These are phyloP conservation scores for Acinonyx jubatus DNA, from an alignment of 2,113 vertebrate genomes.

Conservation along the genomic window DNA sequence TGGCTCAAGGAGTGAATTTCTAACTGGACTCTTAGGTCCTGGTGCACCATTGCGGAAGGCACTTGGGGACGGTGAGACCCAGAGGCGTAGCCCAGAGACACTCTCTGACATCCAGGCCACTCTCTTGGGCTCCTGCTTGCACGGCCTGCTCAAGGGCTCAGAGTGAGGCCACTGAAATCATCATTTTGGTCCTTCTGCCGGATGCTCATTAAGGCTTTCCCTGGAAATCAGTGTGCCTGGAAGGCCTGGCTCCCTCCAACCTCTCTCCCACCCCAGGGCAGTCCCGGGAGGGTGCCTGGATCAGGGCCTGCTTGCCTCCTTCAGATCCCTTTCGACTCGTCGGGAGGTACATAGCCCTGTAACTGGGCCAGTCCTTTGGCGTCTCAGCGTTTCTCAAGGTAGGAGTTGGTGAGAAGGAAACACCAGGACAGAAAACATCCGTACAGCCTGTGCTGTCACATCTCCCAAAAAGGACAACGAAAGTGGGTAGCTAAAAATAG, in stretches of 20 bases:
- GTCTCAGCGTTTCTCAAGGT: neutral
- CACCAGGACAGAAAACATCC: neutral
- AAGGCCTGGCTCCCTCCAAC: neutral
- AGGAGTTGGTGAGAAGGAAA: neutral
- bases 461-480: conserved; percentile 10
- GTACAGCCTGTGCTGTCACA: neutral
- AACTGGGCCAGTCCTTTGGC: neutral
- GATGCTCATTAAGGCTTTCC: neutral
- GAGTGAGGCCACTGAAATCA: neutral
- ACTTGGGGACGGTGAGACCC: neutral
- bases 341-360: neutral
- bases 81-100: neutral
- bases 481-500: neutral
- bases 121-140: accelerated
- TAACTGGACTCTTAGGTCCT: neutral
- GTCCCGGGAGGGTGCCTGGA: neutral
- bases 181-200: neutral
- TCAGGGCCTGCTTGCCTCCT: neutral
- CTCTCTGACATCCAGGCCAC: neutral
- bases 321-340: neutral
- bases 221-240: neutral
- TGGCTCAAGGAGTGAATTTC: conserved; percentile 20
- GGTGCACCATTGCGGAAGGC: neutral
- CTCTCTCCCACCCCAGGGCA: neutral
- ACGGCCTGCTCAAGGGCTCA: neutral